A percentile compares a stretch with the other conserved stretches of the same genome.
Evolutionary conservation across 1,140 invertebrate genomes (phyloP).

Genomic region (Rhynchophorus ferrugineus): DNA sequence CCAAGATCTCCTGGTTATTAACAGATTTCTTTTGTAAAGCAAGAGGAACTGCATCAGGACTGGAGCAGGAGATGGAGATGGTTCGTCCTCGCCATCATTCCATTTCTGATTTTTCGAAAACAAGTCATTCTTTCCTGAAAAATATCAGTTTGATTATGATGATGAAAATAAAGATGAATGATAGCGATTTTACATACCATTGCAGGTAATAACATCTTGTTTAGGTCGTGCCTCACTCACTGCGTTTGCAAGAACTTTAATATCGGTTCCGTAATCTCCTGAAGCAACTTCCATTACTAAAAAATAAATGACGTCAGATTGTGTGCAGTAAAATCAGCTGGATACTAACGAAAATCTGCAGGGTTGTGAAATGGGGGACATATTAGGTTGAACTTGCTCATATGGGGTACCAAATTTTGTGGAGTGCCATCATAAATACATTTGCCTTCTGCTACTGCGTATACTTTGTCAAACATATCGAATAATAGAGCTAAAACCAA

Average conservation of each 20-base stretch:
- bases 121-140: constrained; percentile 16
- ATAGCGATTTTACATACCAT: constrained; percentile 22
- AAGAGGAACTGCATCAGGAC: constrained; percentile 49
- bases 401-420: constrained; percentile 69
- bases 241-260: constrained; percentile 47
- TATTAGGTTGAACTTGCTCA: constrained; percentile 64
- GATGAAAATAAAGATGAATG: not conserved
- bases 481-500: constrained; percentile 72
- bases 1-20: constrained; percentile 52
- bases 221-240: constrained; percentile 16
- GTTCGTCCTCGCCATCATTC: constrained; percentile 1
- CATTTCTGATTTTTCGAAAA: constrained; percentile 2
- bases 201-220: constrained; percentile 1
- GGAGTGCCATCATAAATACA: constrained; percentile 83
- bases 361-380: constrained; percentile 95
- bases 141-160: not conserved
- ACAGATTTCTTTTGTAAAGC: constrained; percentile 54
- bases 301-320: constrained; percentile 23
- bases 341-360: constrained; percentile 79
- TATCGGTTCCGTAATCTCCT: constrained; percentile 58
- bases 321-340: not conserved
- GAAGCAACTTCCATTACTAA: constrained; percentile 72
- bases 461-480: constrained; percentile 92
- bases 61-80: constrained; percentile 34
- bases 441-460: constrained; percentile 79